phyloP scores from a whole-genome alignment of 2,797 vertebrate species.

The Parauchenoglanis punctatus region DNA sequence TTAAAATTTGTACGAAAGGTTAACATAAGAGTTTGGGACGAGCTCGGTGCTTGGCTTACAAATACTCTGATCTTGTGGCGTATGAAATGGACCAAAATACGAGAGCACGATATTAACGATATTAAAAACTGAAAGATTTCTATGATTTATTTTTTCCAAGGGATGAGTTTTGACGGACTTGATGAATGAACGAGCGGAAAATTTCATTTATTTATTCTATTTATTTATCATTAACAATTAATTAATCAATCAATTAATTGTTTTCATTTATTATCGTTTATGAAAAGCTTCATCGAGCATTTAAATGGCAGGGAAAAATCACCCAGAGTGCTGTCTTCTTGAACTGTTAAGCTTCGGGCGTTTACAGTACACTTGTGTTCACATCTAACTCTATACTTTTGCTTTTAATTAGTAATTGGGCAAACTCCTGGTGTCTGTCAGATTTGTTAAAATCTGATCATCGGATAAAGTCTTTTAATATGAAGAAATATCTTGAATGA shows the following conservation, averaged over 20 bases:
- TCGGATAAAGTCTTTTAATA: background rate
- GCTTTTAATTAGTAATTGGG: too few relatives aligned
- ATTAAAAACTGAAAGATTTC: background rate
- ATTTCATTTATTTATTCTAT: background rate
- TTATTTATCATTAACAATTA: too few relatives aligned
- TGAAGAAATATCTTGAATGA: background rate
- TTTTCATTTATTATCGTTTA: too few relatives aligned
- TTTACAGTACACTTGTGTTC: background rate
- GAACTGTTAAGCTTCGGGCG: too few relatives aligned
- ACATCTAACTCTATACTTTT: too few relatives aligned
- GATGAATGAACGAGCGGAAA: background rate
- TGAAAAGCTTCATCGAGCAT: background rate
- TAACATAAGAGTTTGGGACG: background rate
- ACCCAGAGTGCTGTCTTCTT: background rate
- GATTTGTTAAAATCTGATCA: background rate
- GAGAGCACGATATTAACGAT: background rate
- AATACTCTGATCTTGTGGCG: too few relatives aligned
- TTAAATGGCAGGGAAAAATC: background rate
- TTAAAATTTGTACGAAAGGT: background rate
- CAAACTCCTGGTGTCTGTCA: too few relatives aligned
- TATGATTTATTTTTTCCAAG: background rate
- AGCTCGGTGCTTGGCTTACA: too few relatives aligned
- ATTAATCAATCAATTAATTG: too few relatives aligned
- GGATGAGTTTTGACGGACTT: background rate
- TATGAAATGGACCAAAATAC: too few relatives aligned